Evolutionary conservation across 2,113 vertebrate genomes (phyloP), one percentile per base, ranked within the genome.

Genomic region (Poeciliopsis retropinna): DNA sequence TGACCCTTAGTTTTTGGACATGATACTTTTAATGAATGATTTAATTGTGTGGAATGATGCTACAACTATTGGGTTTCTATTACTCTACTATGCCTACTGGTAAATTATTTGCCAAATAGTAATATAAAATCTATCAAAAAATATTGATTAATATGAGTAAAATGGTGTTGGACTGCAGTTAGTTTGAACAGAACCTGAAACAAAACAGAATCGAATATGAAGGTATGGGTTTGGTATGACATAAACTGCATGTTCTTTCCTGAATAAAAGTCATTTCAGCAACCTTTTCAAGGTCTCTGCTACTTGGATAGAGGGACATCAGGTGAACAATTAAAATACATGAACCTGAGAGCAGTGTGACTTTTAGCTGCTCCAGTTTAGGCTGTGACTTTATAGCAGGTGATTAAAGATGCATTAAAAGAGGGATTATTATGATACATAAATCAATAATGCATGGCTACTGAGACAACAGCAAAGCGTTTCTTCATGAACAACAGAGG

Each of bases 391-490:
- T 77, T 64, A 86, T 37, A 73, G 87, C 83, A 73, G 72, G 78
- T 86, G 78, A 91, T 90, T 84, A 91, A 87, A 94, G 66, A 88
- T 90, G 85, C 88, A 92, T 93, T 83, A 70, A 91, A 89, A 74
- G 78, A 63, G 80, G 86, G 81, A 80, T 78, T 83, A 87, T 92
- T 92, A 88, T 91, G 82, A 91, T 89, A 76, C 75, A 88, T 87
- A 75, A 84, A 88, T 94, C 47, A 93, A 94, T 94, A 92, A 93
- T 94, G 86, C 74, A 94, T 90, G 78, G 84, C 64, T 68, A 92
- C 32, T 65, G 85, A 91, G 85, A 84, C 86, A 31, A 72, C 86
- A 83, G 87, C 90, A 76, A 87, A 85, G 85, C 87, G 83, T 91
- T 91, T 91, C 79, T 78, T 88, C 77, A 68, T 76, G 27, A 74